Conservation (phyloP, 92 coral and sea anemone genomes). For the Epizoanthus illoricatus region DNA sequence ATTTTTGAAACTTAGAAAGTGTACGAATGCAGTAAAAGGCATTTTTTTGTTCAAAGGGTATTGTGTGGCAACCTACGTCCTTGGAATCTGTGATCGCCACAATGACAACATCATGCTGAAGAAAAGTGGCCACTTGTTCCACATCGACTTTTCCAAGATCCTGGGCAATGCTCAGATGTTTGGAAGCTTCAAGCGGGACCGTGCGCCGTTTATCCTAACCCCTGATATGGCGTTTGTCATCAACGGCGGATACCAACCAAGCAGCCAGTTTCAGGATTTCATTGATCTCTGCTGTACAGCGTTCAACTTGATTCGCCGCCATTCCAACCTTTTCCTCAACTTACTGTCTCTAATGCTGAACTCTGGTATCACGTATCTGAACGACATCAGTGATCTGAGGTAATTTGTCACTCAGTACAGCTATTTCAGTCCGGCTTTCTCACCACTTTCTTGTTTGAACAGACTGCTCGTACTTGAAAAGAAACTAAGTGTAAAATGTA, state of each 20-base stretch:
- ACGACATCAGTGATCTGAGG: constrained; percentile 74
- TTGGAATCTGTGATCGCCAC: constrained; percentile 98
- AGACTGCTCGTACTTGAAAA: too few species aligned
- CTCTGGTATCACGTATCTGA: constrained; percentile 88
- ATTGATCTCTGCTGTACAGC: constrained; percentile 96
- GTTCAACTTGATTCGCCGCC: constrained; percentile 92
- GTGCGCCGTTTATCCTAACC: constrained; percentile 98
- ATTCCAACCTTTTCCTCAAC: constrained; percentile 84
- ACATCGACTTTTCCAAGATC: constrained; percentile 97
- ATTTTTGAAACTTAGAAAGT: too few species aligned
- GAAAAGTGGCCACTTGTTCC: constrained; percentile 94
- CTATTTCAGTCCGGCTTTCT: too few species aligned
- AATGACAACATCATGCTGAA: constrained; percentile 98
- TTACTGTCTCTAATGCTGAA: constrained; percentile 91
- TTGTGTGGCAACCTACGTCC: constrained; percentile 97
- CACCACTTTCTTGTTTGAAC: too few species aligned
- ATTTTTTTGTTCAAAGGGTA: constrained; percentile 50
- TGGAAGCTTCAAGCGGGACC: constrained; percentile 95
- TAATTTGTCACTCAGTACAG: not conserved
- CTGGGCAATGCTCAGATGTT: constrained; percentile 99
- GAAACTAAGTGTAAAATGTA: too few species aligned
- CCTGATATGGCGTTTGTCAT: constrained; percentile 99
- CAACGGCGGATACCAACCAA: constrained; percentile 97
- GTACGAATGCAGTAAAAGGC: not conserved
- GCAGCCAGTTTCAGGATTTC: constrained; percentile 95